Evolutionary conservation across 2,797 vertebrate species (phyloP).

Genomic region (Chaetophractus vellerosus): DNA sequence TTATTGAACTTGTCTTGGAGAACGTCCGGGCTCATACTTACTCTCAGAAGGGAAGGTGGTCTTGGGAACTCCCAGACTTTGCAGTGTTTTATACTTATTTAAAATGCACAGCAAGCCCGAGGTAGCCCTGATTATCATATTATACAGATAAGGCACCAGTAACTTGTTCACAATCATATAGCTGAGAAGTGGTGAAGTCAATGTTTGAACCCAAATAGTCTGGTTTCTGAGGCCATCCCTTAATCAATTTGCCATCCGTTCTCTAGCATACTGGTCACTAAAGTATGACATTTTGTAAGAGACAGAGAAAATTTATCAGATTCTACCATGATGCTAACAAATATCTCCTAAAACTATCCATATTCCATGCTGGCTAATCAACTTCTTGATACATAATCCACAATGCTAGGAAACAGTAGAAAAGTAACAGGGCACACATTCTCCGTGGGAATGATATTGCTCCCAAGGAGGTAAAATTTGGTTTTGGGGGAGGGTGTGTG

Average conservation of each 20-base stretch:
- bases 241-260: background rate
- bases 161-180: background rate
- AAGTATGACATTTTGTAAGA: background rate
- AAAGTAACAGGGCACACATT: background rate
- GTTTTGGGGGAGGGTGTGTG: background rate
- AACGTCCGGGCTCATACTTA: background rate
- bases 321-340: background rate
- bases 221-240: background rate
- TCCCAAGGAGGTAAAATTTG: background rate
- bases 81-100: background rate
- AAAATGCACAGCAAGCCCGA: background rate
- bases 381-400: background rate
- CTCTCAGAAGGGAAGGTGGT: background rate
- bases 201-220: background rate
- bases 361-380: background rate
- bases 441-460: no score
- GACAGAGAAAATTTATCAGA: accelerated
- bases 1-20: background rate
- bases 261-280: background rate
- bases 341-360: background rate
- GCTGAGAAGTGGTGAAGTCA: background rate
- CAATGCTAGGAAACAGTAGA: background rate
- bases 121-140: no score
- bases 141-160: background rate
- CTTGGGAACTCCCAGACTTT: no score